Evolutionary conservation across 64 coral and sea anemone species (phyloP).

Genomic region (Montipora cactus): DNA sequence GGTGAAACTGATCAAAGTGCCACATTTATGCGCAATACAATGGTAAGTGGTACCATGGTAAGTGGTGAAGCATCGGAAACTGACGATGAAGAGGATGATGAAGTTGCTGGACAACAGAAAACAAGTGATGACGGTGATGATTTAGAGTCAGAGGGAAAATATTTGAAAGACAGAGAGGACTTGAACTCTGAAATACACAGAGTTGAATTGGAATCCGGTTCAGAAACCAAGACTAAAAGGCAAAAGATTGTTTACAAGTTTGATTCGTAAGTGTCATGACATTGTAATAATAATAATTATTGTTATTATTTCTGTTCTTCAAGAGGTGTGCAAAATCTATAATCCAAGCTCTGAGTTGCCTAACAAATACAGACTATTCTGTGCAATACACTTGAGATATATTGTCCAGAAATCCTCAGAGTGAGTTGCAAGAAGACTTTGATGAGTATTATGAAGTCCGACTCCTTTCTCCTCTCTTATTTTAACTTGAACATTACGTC

Average conservation of each 20-base stretch:
- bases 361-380: too few species aligned
- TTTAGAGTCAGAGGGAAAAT: neutral
- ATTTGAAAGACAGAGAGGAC: slow-evolving; percentile 40
- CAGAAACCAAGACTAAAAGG: slow-evolving; percentile 64
- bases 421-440: too few species aligned
- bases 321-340: too few species aligned
- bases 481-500: too few species aligned
- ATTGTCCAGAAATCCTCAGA: too few species aligned
- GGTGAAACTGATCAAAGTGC: slow-evolving; percentile 6
- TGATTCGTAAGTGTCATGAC: slow-evolving; percentile 86
- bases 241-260: slow-evolving; percentile 92
- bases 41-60: slow-evolving; percentile 88
- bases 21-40: slow-evolving; percentile 75
- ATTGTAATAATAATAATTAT: neutral
- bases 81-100: slow-evolving; percentile 94
- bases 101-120: neutral
- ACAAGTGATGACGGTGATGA: neutral
- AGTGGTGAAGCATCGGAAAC: slow-evolving; percentile 98
- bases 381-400: too few species aligned
- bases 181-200: slow-evolving; percentile 28
- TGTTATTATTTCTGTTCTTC: too few species aligned
- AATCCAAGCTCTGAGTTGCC: too few species aligned
- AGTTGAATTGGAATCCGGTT: slow-evolving; percentile 26
- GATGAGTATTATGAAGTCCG: too few species aligned
- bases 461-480: too few species aligned